Base-by-base conservation (phyloP, 1,140 invertebrate genomes). In the Drosophila erecta region DNA sequence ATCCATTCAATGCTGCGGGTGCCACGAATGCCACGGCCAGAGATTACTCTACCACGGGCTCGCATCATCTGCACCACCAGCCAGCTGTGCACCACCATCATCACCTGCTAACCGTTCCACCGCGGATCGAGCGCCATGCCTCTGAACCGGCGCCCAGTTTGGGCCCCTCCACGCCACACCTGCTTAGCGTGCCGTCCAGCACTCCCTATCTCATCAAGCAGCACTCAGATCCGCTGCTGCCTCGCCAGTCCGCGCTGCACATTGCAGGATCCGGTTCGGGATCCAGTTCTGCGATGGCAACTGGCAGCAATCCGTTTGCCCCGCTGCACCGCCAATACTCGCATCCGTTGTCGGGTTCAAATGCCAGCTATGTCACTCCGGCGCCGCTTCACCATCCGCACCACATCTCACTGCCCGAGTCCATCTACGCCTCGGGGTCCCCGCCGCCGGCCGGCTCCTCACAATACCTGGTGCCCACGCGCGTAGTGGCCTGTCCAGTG, bases 141-240 rank as follows among this genome's bases (percentile, higher is more conserved):
- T 95, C 94, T 14, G 94, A 94, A 70, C 94, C 94, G 10, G 92
- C 93, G 20, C 94, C 94, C 11, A 92, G 55, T 53, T 46, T 85
- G 27, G 61, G 40, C 10, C 64, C 93, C 81, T 37, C 90, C 91
- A 56, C 94, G 3, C 92, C 94, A n/a, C 94, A 95, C 79, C 90
- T 95, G 54, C 86, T 95, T 27, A 91, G 93, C 46, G 94, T 95
- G 44, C 95, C 95, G 37, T 93, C 76, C 54, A 80, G 64, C 64
- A 85, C 91, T 60, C 91, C 93, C 7, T 94, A 94, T 75, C 86
- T 95, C 53, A 93, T 94, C 12, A 95, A 95, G 76, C 95, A 95
- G 78, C 94, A 95, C 79, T 95, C 95, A 7, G 94, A 95, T 91
- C 95, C 95, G 3, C 70, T 95, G 40, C 75, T 95, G 59, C 93